Base-by-base conservation (phyloP, 2,113 vertebrate genomes). In the Pteronura brasiliensis region DNA sequence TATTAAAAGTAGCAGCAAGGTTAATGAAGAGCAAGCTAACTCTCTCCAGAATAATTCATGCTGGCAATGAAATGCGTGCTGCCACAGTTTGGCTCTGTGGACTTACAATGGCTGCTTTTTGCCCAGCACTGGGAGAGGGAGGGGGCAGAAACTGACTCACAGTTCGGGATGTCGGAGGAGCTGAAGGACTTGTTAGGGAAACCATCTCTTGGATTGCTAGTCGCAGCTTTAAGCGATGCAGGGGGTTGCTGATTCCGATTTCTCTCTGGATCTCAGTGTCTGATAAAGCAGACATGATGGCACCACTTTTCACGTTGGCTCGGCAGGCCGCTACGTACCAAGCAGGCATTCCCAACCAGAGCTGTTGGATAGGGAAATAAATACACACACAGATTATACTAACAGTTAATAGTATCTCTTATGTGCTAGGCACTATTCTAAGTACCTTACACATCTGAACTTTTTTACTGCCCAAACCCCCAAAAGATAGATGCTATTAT, bases 151-250 rank as follows among this genome's bases (percentile, higher is more conserved):
- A 29, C 23, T 20, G 84, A 99, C 99, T 99, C 99, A 99, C 99
- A 97, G 99, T 99, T 99, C 99, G 99, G 94, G 99, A 99, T 79
- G 99, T 99, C 84, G 99, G 99, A 74, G 99, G 99, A 76, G 99
- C 99, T 0, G 99, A 99, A 44, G 99, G 99, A 91, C 99, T 99
- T 63, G 99, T 99, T 79, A 99, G 99, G 57, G 99, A 99, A 10
- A 99, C 99, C 99, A 99, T 99, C 98, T 99, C 99, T 98, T 99
- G 99, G 98, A 99, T 99, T 94, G 99, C 99, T 95, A 99, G 97
- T 18, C 99, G 99, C 3, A 99, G 99, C 88, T 99, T 99, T 96
- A 99, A 99, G 82, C 99, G 99, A 98, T 99, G 99, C 72, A 99
- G 99, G 7, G 99, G 99, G 96, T 99, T 99, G 97, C 99, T 99